These are phyloP conservation scores for Lithosia quadra DNA, from an alignment of 2,888 invertebrate genomes.

Conservation along the genomic window DNA sequence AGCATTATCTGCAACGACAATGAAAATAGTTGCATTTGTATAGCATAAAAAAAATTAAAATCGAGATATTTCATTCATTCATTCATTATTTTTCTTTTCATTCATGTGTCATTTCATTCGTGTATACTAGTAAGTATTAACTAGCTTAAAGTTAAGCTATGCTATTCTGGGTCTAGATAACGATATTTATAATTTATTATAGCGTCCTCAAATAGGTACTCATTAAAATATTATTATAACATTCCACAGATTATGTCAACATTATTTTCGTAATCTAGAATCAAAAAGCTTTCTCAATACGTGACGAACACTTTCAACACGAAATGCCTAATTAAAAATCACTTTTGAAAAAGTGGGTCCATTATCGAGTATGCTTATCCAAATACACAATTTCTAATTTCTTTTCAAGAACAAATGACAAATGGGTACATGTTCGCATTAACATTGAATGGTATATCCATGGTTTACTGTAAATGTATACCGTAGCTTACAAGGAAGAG, in stretches of 20 bases:
- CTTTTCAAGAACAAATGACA: constrained; percentile 17
- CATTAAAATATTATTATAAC: too few relatives aligned
- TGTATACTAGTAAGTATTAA: too few relatives aligned
- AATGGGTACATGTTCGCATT: constrained; percentile 2
- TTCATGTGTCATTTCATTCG: too few relatives aligned
- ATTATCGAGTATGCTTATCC: constrained; percentile 15
- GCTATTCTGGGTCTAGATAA: too few relatives aligned
- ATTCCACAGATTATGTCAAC: neutral
- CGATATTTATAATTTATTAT: too few relatives aligned
- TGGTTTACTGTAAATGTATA: neutral
- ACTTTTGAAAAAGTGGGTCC: constrained; percentile 12
- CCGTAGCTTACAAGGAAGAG: constrained; percentile 4
- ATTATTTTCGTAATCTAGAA: neutral
- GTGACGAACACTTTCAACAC: constrained; percentile 10
- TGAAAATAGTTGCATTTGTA: too few relatives aligned
- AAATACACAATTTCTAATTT: constrained; percentile 42
- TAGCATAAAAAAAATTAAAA: too few relatives aligned
- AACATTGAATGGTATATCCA: constrained; percentile 14
- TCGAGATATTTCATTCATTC: too few relatives aligned
- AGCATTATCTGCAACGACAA: too few relatives aligned
- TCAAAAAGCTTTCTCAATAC: constrained; percentile 2
- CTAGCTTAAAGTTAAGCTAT: too few relatives aligned
- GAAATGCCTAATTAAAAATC: constrained; percentile 12
- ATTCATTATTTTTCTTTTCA: too few relatives aligned
- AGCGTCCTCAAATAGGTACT: too few relatives aligned